These are phyloP conservation scores for Chromis chromis DNA, from an alignment of 2,797 vertebrate species.

Conservation along the genomic window DNA sequence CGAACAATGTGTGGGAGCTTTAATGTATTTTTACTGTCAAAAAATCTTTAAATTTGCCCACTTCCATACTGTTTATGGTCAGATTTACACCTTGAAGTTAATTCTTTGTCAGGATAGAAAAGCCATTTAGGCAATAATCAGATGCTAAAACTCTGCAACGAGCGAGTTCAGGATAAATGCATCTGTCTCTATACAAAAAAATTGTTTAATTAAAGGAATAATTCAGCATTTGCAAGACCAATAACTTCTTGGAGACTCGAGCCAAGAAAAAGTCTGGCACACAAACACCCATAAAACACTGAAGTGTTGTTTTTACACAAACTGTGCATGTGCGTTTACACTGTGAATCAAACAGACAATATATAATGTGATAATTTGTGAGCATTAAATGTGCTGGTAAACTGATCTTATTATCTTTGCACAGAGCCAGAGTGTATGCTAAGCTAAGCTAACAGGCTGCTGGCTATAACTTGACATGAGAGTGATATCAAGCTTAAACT, in stretches of 20 bases:
- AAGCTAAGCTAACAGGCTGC: neutral
- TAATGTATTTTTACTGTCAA: neutral
- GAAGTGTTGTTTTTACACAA: neutral
- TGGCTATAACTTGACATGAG: neutral
- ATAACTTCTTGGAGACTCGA: neutral
- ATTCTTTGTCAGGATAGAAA: neutral
- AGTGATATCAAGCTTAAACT: neutral
- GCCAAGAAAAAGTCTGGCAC: neutral
- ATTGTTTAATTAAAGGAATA: neutral
- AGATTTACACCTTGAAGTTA: neutral
- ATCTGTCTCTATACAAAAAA: neutral
- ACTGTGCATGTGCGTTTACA: neutral
- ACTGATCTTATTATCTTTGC: neutral
- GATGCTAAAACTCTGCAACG: neutral
- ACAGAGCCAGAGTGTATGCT: neutral
- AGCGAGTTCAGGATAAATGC: neutral
- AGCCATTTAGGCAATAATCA: conserved; percentile 5
- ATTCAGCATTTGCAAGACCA: neutral
- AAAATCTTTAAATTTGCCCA: neutral
- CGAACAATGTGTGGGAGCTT: neutral
- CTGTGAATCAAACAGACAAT: neutral
- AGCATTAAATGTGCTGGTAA: neutral
- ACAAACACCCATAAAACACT: neutral
- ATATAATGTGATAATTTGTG: neutral
- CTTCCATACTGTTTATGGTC: neutral